These are phyloP conservation scores for Ferdinandea cuprea DNA, from an alignment of 2,888 invertebrate genomes.

Conservation along the genomic window DNA sequence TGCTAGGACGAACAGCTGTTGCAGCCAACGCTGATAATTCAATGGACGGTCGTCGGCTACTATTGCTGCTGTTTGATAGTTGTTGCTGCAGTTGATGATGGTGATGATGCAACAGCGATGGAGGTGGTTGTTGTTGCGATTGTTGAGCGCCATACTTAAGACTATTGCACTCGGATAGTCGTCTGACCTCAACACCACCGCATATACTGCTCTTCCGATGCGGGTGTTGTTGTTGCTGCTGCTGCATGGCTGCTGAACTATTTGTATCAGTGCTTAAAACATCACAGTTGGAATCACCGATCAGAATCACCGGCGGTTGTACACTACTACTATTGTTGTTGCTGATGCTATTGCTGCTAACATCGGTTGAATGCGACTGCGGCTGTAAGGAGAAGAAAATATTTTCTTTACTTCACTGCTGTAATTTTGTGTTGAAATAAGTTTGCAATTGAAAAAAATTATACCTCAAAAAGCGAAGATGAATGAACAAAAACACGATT, in stretches of 20 bases:
- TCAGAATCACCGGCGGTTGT: constrained; percentile 75
- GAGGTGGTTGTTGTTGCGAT: constrained; percentile 75
- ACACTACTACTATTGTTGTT: constrained; percentile 77
- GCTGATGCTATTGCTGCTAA: constrained; percentile 74
- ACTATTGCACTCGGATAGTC: constrained; percentile 83
- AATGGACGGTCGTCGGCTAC: constrained; percentile 84
- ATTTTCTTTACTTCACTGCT: not conserved
- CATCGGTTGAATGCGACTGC: constrained; percentile 77
- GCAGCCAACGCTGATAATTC: constrained; percentile 82
- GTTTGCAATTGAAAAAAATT: too few relatives aligned
- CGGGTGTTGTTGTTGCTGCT: constrained; percentile 74
- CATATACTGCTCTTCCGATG: constrained; percentile 79
- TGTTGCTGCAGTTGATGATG: constrained; percentile 75
- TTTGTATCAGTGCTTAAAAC: constrained; percentile 79
- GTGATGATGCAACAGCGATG: constrained; percentile 76
- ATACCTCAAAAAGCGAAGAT: too few relatives aligned
- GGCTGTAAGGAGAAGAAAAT: constrained; percentile 70
- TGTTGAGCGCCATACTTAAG: constrained; percentile 75
- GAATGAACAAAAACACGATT: too few relatives aligned
- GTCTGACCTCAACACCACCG: constrained; percentile 83
- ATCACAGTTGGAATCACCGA: constrained; percentile 83
- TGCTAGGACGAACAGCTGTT: constrained; percentile 74
- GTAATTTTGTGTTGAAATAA: too few relatives aligned
- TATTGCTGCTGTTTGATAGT: constrained; percentile 75
- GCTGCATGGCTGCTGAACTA: constrained; percentile 75